Evolutionary conservation across 2,888 invertebrate genomes (phyloP).

Genomic region (Ctenicera cuprea): DNA sequence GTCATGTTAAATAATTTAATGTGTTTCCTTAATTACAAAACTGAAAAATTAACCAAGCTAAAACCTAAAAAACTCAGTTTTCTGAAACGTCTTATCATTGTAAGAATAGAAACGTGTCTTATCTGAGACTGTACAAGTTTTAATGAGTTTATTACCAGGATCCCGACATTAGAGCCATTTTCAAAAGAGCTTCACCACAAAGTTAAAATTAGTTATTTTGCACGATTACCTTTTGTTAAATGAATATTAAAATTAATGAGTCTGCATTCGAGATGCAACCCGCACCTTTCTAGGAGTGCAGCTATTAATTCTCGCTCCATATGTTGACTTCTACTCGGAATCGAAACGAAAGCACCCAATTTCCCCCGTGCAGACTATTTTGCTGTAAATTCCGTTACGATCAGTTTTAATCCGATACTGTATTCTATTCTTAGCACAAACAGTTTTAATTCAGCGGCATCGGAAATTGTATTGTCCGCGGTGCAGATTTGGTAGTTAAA

Average conservation of each 20-base stretch:
- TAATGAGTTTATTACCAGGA: conserved; percentile 42
- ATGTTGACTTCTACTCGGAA: neutral
- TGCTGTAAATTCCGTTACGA: neutral
- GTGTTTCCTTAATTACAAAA: neutral
- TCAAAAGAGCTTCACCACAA: conserved; percentile 16
- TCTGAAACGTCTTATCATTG: neutral
- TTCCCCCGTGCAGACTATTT: conserved; percentile 1
- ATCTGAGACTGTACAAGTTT: conserved; percentile 32
- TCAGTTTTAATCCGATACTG: neutral
- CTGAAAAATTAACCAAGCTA: neutral
- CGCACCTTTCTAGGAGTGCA: neutral
- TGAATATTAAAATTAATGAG: conserved; percentile 27
- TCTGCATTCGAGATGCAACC: conserved; percentile 11
- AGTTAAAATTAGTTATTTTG: conserved; percentile 26
- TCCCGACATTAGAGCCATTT: conserved; percentile 6
- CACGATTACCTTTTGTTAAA: conserved; percentile 8
- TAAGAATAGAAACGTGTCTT: conserved; percentile 27
- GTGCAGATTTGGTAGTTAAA: too few species aligned
- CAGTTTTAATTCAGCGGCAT: neutral
- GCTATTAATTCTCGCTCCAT: neutral
- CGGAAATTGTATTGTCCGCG: too few species aligned
- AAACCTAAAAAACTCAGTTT: conserved; percentile 1
- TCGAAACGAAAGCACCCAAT: neutral
- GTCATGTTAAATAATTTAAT: conserved; percentile 9
- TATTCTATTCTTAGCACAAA: neutral